A percentile compares a stretch with the other conserved stretches of the same genome.
phyloP scores from a whole-genome alignment of 1,140 invertebrate species.

The Leptoteleia sp. region DNA sequence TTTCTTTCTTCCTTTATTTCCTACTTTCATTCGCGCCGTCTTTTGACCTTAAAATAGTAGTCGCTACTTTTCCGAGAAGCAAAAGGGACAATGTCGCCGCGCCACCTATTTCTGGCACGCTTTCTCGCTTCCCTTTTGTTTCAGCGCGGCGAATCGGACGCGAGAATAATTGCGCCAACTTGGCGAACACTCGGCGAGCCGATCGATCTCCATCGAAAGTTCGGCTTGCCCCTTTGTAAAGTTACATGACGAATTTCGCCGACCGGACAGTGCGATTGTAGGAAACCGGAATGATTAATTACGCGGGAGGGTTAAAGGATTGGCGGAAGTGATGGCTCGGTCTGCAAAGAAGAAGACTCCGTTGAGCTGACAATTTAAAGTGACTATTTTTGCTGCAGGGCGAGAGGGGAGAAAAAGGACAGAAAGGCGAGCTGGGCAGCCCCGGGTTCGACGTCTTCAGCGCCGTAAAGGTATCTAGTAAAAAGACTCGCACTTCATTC shows the following conservation, averaged over 20 bases:
- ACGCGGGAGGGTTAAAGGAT: not conserved
- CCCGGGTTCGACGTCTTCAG: conserved; percentile 94
- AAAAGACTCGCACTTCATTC: conserved; percentile 46
- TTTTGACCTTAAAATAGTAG: conserved; percentile 34
- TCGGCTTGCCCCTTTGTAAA: conserved; percentile 11
- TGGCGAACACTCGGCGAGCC: conserved; percentile 1
- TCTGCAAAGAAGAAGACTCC: not conserved
- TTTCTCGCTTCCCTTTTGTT: conserved; percentile 21
- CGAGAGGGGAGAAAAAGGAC: conserved; percentile 91
- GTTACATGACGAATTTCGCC: conserved; percentile 23
- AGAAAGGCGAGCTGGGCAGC: conserved; percentile 91
- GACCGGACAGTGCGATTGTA: too few relatives aligned
- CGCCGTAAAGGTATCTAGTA: conserved; percentile 90
- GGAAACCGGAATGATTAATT: not conserved
- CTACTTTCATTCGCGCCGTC: not conserved
- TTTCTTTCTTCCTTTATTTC: too few relatives aligned
- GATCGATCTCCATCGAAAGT: conserved; percentile 36
- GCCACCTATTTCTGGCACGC: conserved; percentile 29
- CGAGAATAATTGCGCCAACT: conserved; percentile 27
- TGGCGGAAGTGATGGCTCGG: not conserved
- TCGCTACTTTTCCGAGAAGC: conserved; percentile 10
- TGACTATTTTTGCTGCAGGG: conserved; percentile 83
- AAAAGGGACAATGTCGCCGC: conserved; percentile 18
- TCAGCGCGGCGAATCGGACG: conserved; percentile 18
- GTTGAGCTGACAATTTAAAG: not conserved